Conservation (phyloP, 2,888 invertebrate genomes). For the Perithous albicinctus region DNA sequence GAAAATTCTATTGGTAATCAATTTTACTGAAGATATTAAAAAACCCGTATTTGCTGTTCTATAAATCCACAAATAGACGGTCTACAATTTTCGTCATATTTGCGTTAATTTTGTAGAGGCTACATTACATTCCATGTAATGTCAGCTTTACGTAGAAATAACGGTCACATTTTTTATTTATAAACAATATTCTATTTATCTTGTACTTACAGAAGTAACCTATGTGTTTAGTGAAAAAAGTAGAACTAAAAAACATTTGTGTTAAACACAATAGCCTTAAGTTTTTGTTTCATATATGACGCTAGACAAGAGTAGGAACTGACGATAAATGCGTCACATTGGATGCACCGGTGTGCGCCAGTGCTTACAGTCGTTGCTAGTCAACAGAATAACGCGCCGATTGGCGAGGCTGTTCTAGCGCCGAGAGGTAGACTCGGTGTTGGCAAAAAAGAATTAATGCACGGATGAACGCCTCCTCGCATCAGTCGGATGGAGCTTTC, state of each 20-base stretch:
- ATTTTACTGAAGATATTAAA: neutral
- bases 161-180: too few relatives aligned
- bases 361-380: constrained; percentile 34
- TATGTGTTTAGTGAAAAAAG: neutral
- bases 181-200: too few relatives aligned
- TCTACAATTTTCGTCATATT: too few relatives aligned
- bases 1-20: neutral
- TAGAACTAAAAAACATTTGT: neutral
- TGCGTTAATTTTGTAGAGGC: too few relatives aligned
- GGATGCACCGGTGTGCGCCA: constrained; percentile 33
- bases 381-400: constrained; percentile 25
- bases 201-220: neutral
- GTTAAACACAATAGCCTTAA: neutral
- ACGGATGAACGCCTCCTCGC: constrained; percentile 26
- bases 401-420: neutral
- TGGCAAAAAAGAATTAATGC: constrained; percentile 16
- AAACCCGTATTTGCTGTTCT: neutral
- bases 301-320: neutral
- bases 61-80: too few relatives aligned
- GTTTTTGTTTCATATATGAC: neutral
- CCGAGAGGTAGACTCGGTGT: neutral
- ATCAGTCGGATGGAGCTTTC: constrained; percentile 30
- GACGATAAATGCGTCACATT: neutral
- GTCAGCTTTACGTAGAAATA: too few relatives aligned
- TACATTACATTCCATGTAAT: too few relatives aligned